Evolutionary conservation across 1,140 invertebrate genomes (phyloP).

Genomic region (Zaprionus ghesquierei): DNA sequence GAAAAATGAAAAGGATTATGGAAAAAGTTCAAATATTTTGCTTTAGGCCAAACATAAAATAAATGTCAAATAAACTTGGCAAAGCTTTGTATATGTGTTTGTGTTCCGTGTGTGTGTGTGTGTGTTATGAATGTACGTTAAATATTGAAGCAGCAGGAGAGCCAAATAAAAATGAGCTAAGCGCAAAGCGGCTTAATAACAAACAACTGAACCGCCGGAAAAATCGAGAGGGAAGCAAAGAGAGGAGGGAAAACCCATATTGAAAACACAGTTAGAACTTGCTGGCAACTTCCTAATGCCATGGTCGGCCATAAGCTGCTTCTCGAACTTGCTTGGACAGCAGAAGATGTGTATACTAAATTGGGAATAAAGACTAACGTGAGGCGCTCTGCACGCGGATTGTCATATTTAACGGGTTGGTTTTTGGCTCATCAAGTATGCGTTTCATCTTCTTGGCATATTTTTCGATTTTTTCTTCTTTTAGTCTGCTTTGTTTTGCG

Average conservation of each 20-base stretch:
- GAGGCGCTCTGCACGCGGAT: conserved; percentile 24
- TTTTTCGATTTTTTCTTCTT: neutral
- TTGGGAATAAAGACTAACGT: neutral
- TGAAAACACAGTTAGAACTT: conserved; percentile 36
- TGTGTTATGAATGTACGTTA: conserved; percentile 58
- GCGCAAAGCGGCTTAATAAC: conserved; percentile 60
- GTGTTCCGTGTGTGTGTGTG: conserved; percentile 1
- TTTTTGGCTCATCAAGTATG: conserved; percentile 50
- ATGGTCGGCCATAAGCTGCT: neutral
- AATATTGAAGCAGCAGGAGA: conserved; percentile 40
- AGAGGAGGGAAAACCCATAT: conserved; percentile 46
- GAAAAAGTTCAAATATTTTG: conserved; percentile 57
- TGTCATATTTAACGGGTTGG: conserved; percentile 65
- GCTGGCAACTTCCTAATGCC: conserved; percentile 34
- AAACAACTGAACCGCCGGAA: neutral
- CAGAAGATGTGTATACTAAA: neutral
- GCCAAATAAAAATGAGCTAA: conserved; percentile 19
- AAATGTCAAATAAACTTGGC: conserved; percentile 69
- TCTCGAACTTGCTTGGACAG: neutral
- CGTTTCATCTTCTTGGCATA: conserved; percentile 29
- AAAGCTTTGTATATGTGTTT: conserved; percentile 17
- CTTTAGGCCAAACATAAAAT: conserved; percentile 51
- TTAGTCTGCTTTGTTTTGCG: neutral
- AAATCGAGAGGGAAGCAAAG: neutral
- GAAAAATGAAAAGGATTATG: conserved; percentile 60